Evolutionary conservation across 2,888 invertebrate genomes (phyloP).

Genomic region (Serrognathus titanus): DNA sequence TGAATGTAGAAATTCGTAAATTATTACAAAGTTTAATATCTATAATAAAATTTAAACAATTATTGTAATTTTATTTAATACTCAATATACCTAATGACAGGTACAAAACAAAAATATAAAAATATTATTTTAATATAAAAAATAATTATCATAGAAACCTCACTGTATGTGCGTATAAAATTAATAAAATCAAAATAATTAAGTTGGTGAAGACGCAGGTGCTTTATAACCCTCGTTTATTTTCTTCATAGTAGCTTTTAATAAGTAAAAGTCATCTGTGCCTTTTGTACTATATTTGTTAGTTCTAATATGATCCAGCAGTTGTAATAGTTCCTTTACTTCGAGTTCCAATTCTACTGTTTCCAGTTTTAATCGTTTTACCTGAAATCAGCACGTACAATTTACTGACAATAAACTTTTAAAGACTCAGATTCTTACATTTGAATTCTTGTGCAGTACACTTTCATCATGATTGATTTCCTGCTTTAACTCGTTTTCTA

Average conservation of each 20-base stretch:
- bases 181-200: no score
- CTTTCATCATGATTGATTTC: neutral
- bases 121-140: no score
- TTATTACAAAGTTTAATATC: no score
- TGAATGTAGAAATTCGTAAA: no score
- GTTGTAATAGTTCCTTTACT: conserved; percentile 32
- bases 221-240: conserved; percentile 15
- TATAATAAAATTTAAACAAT: no score
- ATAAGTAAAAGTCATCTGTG: conserved; percentile 15
- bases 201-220: no score
- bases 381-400: conserved; percentile 24
- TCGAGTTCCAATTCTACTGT: conserved; percentile 37
- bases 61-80: no score
- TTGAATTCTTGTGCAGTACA: neutral
- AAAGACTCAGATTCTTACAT: neutral
- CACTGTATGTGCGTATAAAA: no score
- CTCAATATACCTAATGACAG: no score
- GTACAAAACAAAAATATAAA: no score
- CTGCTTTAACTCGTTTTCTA: conserved; percentile 36
- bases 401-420: no score
- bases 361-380: conserved; percentile 35
- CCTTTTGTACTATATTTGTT: neutral
- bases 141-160: no score
- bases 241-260: conserved; percentile 11
- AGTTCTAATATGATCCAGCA: conserved; percentile 27